Evolutionary conservation across 2,888 invertebrate genomes (phyloP).

Genomic region (Enoplolaimus lenunculus): DNA sequence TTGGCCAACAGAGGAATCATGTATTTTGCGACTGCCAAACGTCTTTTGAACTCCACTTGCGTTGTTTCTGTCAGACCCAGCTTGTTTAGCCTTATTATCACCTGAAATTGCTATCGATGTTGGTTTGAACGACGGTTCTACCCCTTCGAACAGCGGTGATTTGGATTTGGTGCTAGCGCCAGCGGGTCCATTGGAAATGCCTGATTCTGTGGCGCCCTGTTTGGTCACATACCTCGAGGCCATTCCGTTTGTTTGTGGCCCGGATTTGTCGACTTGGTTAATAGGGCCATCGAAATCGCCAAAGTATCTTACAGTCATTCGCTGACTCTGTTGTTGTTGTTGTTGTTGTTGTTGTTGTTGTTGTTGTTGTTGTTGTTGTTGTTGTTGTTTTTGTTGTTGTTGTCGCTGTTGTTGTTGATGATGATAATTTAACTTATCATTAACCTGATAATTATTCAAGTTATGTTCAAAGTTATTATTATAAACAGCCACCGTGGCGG

Average conservation of each 20-base stretch:
- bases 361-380: too few relatives aligned
- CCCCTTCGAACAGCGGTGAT: neutral
- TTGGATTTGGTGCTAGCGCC: too few relatives aligned
- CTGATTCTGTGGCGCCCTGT: neutral
- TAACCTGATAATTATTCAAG: too few relatives aligned
- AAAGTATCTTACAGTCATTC: neutral
- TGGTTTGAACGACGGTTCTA: neutral
- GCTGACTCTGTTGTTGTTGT: too few relatives aligned
- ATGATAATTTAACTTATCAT: too few relatives aligned
- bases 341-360: too few relatives aligned
- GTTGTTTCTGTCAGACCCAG: neutral
- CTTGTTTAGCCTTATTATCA: neutral
- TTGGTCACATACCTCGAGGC: too few relatives aligned
- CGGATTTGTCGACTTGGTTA: neutral
- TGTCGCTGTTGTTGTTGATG: too few relatives aligned
- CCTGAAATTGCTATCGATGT: neutral
- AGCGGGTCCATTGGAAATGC: neutral
- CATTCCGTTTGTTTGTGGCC: neutral
- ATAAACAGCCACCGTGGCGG: too few relatives aligned
- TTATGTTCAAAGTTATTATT: too few relatives aligned
- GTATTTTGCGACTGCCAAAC: neutral
- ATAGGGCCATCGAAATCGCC: neutral
- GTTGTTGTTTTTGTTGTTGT: too few relatives aligned
- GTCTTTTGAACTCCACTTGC: neutral
- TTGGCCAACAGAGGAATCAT: neutral